Evolutionary conservation across 2,797 vertebrate genomes (phyloP), one percentile per base, ranked within the genome.

Genomic region (Mallotus villosus): DNA sequence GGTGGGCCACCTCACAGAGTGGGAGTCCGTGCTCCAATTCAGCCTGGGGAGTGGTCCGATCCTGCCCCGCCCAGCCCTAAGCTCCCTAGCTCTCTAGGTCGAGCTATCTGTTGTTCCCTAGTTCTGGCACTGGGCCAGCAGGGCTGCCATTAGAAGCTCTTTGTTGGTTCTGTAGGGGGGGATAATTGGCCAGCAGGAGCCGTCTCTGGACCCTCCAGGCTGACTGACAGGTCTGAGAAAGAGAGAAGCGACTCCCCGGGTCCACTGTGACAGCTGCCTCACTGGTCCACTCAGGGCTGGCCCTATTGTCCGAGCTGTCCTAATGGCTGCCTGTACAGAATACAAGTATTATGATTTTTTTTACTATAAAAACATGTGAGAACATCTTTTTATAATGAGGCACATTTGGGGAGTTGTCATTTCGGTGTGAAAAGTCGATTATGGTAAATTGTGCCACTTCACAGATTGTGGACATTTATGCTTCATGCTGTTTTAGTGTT

Each of bases 161-260:
- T 68, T 68, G 67, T 68, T 68, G n/a, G 53, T 58, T 68, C 67
- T 37, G 55, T 25, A 24, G 29, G 67, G 60, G 57, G 55, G 53
- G 29, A 37, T 68, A 68, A 68, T 68, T 68, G 67, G 67, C 12
- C 67, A 24, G 53, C 67, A 68, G n/a, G 32, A 68, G 51, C 66
- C n/a, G 29, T 27, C 66, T 55, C 27, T 57, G 66, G 25, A 68
- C 66, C 53, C 67, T 68, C 67, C 27, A 68, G 67, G 67, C 32
- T 68, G 29, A 68, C 19, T 68, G 67, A 58, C 67, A 68, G 53
- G 6, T 12, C 53, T n/a, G n/a, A 58, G 66, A 68, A 58, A 66
- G 65, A 24, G 63, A 59, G 53, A 57, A 19, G 7, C 27, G 29
- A 68, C 53, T 37, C 67, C 67, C 67, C 14, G n/a, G 17, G 32